Evolutionary conservation across 2,113 vertebrate genomes (phyloP).

Genomic region (Ramphastos sulfuratus): DNA sequence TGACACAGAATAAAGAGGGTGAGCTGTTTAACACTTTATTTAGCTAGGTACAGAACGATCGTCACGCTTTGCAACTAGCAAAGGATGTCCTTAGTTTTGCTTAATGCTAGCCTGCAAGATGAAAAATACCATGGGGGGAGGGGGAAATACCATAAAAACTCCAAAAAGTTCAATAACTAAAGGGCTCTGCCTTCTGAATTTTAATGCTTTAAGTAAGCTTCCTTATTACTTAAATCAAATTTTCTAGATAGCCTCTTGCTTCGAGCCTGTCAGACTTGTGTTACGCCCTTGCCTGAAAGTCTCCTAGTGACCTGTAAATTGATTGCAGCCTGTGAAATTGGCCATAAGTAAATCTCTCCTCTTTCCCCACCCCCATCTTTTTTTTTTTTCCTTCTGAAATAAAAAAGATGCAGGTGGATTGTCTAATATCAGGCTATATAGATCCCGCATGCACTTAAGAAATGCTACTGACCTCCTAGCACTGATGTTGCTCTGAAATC

Average conservation of each 20-base stretch:
- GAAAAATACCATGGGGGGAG: not conserved
- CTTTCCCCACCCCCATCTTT: fast-evolving
- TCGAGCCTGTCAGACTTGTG: constrained; percentile 5
- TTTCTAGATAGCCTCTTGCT: constrained; percentile 50
- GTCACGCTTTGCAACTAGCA: not conserved
- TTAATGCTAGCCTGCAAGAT: not conserved
- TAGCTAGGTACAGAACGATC: not conserved
- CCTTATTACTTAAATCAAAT: constrained; percentile 51
- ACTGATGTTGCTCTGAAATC: not conserved
- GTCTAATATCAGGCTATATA: not conserved
- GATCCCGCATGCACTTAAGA: not conserved
- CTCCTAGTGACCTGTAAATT: constrained; percentile 42
- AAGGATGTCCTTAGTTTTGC: not conserved
- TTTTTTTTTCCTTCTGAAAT: not conserved
- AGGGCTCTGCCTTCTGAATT: constrained; percentile 22
- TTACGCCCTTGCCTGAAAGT: constrained; percentile 23
- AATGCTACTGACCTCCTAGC: not conserved
- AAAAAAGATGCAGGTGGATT: not conserved
- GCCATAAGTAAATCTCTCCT: constrained; percentile 26
- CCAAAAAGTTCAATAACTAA: not conserved
- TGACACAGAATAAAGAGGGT: not conserved
- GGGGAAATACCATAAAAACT: not conserved
- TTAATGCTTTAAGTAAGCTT: constrained; percentile 38
- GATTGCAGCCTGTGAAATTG: constrained; percentile 33
- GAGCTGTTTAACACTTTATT: not conserved